Conservation (phyloP, 2,888 invertebrate genomes). For the Brachylomia viminalis region DNA sequence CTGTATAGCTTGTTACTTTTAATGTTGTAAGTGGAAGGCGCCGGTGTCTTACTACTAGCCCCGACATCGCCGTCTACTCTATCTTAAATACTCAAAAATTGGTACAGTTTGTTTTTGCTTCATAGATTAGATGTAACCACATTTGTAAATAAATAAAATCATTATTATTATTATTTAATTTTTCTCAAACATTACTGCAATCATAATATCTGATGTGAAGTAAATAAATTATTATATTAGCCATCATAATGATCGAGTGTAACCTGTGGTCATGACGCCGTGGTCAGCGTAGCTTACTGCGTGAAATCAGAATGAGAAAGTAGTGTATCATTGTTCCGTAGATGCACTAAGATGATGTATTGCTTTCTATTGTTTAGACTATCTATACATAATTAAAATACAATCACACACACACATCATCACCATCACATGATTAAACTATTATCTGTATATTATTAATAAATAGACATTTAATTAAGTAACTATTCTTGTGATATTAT, state of each 20-base stretch:
- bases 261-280: constrained; percentile 42
- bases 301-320: constrained; percentile 64
- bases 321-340: constrained; percentile 48
- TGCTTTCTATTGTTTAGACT: constrained; percentile 56
- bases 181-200: not conserved
- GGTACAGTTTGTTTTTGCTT: too few relatives aligned
- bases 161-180: too few relatives aligned
- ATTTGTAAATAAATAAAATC: too few relatives aligned
- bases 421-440: too few relatives aligned
- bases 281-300: constrained; percentile 53
- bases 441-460: not conserved
- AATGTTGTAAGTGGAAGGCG: too few relatives aligned
- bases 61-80: too few relatives aligned
- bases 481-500: not conserved
- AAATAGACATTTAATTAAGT: constrained; percentile 2
- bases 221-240: constrained; percentile 19
- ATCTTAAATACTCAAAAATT: too few relatives aligned
- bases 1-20: too few relatives aligned
- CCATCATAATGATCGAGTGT: constrained; percentile 35
- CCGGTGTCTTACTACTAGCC: too few relatives aligned
- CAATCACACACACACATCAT: too few relatives aligned
- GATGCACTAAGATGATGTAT: constrained; percentile 37
- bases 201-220: not conserved
- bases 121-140: too few relatives aligned
- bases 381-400: not conserved